Evolutionary conservation across 2,888 invertebrate species (phyloP), one percentile per base, ranked within the genome.

Genomic region (Eristalis pertinax): DNA sequence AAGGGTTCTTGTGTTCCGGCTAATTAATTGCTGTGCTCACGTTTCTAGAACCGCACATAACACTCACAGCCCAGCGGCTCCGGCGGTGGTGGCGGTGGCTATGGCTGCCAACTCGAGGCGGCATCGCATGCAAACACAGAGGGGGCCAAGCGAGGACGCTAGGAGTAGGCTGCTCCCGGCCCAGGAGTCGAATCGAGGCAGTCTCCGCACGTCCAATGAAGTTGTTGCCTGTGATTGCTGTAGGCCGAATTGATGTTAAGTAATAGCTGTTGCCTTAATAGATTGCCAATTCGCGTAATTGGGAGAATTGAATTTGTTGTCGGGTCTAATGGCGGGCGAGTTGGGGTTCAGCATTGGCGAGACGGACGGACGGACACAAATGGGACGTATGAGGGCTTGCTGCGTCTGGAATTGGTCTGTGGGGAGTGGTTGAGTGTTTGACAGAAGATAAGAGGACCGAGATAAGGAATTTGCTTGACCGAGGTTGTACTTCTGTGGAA

Each of bases 21-120:
- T 91, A 91, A 91, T 91, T 91, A 91, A 91, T 91, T 91, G 91
- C 90, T 90, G 90, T 90, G 90, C 90, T 90, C 91, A 90, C 90
- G 90, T 90, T 90, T 90, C 68, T 38, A 74, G 50, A 84, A 43
- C 76, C 76, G 64, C 72, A 69, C 68, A 80, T 67, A 78, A 85
- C 86, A 90, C 90, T 89, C 72, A 69, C 67, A 74, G 72, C 64
- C 70, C 65, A 43, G 50, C 19, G 50, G 19, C 50, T 19, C 50
- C 2, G 50, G 19, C 72, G 41, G 38, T 67, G 38, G 58, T 24
- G 35, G 60, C 43, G 35, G 24, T 8, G 13, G 56, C 35, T 50
- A 41, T 38, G 35, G 35, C 35, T 38, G 35, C 60, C 24, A 15
- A 26, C 26, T 26, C 13, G 60, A 26, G 65, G 67, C 58, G 67